Percentiles rank a stretch among this genome's conserved stretches.
phyloP scores from a whole-genome alignment of 64 coral and sea anemone genomes.

The Stichodactyla mertensii region DNA sequence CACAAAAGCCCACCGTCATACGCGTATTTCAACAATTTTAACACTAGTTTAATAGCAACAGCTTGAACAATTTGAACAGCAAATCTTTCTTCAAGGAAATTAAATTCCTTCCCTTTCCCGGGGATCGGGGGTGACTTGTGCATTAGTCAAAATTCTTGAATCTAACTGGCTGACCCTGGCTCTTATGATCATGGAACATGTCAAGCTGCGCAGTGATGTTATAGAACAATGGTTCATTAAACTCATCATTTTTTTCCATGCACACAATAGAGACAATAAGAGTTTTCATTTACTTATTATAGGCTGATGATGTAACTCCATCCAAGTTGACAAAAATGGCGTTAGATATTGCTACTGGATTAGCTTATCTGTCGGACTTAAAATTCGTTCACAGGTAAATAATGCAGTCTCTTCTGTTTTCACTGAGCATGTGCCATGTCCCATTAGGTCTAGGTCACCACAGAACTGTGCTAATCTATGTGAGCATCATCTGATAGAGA shows the following conservation, averaged over 20 bases:
- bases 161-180: background rate
- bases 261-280: background rate
- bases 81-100: background rate
- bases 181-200: too few relatives aligned
- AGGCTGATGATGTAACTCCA: conserved; percentile 78
- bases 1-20: too few relatives aligned
- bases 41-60: too few relatives aligned
- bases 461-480: too few relatives aligned
- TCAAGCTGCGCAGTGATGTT: too few relatives aligned
- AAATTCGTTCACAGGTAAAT: conserved; percentile 88
- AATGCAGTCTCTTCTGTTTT: background rate
- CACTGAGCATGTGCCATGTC: background rate
- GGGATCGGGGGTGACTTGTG: too few relatives aligned
- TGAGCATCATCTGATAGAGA: too few relatives aligned
- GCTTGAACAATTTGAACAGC: background rate
- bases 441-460: too few relatives aligned
- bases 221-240: too few relatives aligned
- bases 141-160: background rate
- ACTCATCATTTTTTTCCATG: too few relatives aligned
- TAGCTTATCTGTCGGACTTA: conserved; percentile 61
- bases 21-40: too few relatives aligned
- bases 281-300: background rate
- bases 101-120: too few relatives aligned
- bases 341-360: conserved; percentile 47
- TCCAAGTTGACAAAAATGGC: conserved; percentile 66